Base-by-base conservation (phyloP, 2,797 vertebrate genomes). In the Periophthalmus magnuspinnatus region DNA sequence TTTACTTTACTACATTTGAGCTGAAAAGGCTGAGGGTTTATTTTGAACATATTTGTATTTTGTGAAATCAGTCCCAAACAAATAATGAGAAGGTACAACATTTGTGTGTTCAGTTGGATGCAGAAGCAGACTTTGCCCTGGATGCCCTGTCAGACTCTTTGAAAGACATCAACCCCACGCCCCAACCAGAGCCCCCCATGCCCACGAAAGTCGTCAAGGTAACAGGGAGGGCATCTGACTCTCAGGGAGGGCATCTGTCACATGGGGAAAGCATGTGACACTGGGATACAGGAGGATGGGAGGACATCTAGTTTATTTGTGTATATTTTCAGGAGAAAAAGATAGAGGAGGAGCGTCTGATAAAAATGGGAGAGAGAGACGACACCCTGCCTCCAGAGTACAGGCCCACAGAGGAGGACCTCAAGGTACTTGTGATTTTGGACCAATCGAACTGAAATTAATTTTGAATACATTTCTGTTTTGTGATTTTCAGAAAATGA, bases 351-450 rank as follows among this genome's bases (percentile, higher is more conserved):
- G 92, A 94, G 79, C 91, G 8, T 68, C 41, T 93, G 50, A 84
- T 74, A 36, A 93, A 92, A 77, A 86, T 90, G 80, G 94, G 94
- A 19, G 94, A 94, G 78, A 87, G 84, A 84, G 93, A 94, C 0
- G 93, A 94, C 86, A 60, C 81, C 0, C 89, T 94, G 72, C 93
- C 94, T 0, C 83, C 90, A 2, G 92, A 94, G 45, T 92, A 82
- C 41, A 83, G 85, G 47, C 87, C 82, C 68, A 91, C 84, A 0
- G 87, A 91, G 72, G 84, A 92, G 55, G 92, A 92, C 17, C 70
- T 57, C 0, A 92, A 92, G 91, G 94, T 4, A 13, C 41, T n/a
- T n/a, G n/a, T 1, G 1, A 3, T 5, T 14, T 0, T 5, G 22
- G n/a, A 28, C 28, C 28, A 28, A 34, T 1, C 11, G 41, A 45